Percentiles rank a stretch among this genome's conserved stretches.
These are phyloP conservation scores for Delia radicum DNA, from an alignment of 1,140 invertebrate genomes.

Conservation along the genomic window DNA sequence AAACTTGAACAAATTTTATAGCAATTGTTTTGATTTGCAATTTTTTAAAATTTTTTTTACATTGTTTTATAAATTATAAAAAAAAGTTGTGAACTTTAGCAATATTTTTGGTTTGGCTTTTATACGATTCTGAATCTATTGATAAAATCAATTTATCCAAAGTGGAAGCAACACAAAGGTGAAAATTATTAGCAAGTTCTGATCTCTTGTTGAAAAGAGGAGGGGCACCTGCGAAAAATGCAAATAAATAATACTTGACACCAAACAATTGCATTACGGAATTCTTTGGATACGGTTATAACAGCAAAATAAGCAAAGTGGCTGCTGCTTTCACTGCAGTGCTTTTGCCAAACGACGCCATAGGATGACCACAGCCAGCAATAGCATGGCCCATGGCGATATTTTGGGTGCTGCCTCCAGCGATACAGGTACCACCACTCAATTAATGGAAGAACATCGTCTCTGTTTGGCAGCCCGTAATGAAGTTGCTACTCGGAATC, in stretches of 20 bases:
- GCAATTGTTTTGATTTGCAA: not conserved
- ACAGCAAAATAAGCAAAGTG: not conserved
- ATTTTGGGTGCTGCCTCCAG: not conserved
- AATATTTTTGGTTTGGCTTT: too few relatives aligned
- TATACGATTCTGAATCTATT: too few relatives aligned
- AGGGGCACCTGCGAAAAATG: not conserved
- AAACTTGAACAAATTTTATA: not conserved
- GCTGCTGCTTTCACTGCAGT: not conserved
- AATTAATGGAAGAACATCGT: constrained; percentile 10
- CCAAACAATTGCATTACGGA: not conserved
- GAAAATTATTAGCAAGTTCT: not conserved
- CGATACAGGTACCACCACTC: not conserved
- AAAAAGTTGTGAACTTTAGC: too few relatives aligned
- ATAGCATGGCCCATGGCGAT: not conserved
- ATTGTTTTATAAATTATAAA: not conserved
- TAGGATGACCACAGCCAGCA: not conserved
- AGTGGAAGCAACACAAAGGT: not conserved
- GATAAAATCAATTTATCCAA: not conserved
- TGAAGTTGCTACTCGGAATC: not conserved
- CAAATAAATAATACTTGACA: constrained; percentile 1
- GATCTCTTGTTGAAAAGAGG: not conserved
- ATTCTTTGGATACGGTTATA: not conserved
- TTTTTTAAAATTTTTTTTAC: not conserved
- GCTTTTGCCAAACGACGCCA: not conserved
- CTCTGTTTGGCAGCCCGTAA: not conserved